Percentiles rank a stretch among this genome's conserved stretches.
phyloP scores from a whole-genome alignment of 2,888 invertebrate species.

The Hecatera dysodea region DNA sequence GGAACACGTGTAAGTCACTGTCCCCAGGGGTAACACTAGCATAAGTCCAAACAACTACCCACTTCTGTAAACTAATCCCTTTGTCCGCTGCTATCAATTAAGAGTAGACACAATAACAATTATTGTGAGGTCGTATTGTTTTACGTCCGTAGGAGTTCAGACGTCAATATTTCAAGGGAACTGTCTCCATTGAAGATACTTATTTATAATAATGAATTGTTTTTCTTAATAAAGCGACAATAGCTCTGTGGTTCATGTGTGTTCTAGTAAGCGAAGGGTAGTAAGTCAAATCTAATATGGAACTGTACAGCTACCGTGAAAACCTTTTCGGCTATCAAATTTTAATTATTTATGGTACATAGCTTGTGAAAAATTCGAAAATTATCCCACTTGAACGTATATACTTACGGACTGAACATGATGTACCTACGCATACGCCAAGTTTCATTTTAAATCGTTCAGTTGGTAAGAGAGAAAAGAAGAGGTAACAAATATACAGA shows the following conservation, averaged over 20 bases:
- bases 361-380: too few relatives aligned
- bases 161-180: neutral
- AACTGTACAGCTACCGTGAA: too few relatives aligned
- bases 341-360: too few relatives aligned
- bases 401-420: too few relatives aligned
- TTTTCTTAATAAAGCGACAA: neutral
- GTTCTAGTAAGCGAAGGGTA: neutral
- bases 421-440: too few relatives aligned
- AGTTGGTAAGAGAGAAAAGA: too few relatives aligned
- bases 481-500: too few relatives aligned
- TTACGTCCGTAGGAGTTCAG: slow-evolving; percentile 1
- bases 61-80: slow-evolving; percentile 16
- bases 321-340: too few relatives aligned
- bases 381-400: too few relatives aligned
- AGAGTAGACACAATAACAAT: slow-evolving; percentile 12
- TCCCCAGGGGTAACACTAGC: neutral
- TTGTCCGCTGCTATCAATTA: slow-evolving; percentile 7
- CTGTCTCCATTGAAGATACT: neutral
- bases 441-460: too few relatives aligned
- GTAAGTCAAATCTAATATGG: neutral
- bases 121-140: slow-evolving; percentile 3
- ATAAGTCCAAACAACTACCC: neutral
- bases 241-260: neutral
- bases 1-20: neutral
- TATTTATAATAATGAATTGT: neutral